Percentiles rank a stretch among this genome's conserved stretches.
These are phyloP conservation scores for Drosophila neoperkinsi DNA, from an alignment of 2,888 invertebrate genomes.

Conservation along the genomic window DNA sequence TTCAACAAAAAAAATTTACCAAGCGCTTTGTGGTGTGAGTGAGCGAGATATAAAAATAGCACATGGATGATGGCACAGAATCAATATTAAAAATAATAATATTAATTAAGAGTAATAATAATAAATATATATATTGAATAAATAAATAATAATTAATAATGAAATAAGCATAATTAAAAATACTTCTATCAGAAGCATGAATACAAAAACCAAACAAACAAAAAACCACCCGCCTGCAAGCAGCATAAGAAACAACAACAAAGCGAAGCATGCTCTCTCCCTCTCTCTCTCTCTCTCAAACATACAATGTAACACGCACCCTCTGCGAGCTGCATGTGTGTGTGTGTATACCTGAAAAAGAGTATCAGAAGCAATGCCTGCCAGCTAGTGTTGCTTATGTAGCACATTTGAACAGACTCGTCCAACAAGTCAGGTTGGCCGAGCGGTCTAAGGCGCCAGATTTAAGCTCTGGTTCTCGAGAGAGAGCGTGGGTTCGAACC, in stretches of 20 bases:
- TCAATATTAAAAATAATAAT: not conserved
- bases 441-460: slow-evolving; percentile 94
- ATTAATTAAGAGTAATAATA: not conserved
- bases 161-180: not conserved
- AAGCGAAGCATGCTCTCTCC: not conserved
- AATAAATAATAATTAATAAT: not conserved
- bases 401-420: slow-evolving; percentile 52
- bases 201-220: not conserved
- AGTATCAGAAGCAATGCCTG: slow-evolving; percentile 21
- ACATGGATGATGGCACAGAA: slow-evolving; percentile 11
- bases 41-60: slow-evolving; percentile 39
- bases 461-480: slow-evolving; percentile 93
- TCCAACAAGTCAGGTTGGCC: slow-evolving; percentile 89
- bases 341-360: slow-evolving; percentile 23
- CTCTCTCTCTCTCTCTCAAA: not conserved
- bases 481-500: slow-evolving; percentile 94
- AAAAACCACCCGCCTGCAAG: not conserved
- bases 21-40: slow-evolving; percentile 6
- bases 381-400: slow-evolving; percentile 36
- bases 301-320: slow-evolving; percentile 29
- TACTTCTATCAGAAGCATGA: not conserved
- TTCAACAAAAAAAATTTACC: slow-evolving; percentile 4
- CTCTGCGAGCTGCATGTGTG: slow-evolving; percentile 7
- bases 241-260: slow-evolving; percentile 5
- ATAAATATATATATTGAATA: not conserved